These are phyloP conservation scores for Diadema setosum DNA, from an alignment of 35 echinoderm and acorn worm species.

Conservation along the genomic window DNA sequence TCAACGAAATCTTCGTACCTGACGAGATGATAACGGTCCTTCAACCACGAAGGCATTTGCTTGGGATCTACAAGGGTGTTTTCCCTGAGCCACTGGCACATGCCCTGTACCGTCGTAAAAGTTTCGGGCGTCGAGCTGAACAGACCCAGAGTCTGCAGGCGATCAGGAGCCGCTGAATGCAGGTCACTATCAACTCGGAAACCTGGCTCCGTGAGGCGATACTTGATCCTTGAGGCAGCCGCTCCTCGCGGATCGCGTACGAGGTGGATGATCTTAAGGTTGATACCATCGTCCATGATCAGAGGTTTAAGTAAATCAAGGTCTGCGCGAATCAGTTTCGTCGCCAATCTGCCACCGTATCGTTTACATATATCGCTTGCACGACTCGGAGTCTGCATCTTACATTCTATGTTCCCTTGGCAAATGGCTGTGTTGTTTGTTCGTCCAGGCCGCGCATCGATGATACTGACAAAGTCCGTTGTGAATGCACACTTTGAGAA, in stretches of 20 bases:
- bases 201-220: neutral
- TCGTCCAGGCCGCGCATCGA: neutral
- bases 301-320: slow-evolving; percentile 65
- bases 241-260: slow-evolving; percentile 83
- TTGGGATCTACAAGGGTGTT: slow-evolving; percentile 41
- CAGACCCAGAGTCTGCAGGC: slow-evolving; percentile 9
- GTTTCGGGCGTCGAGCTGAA: neutral
- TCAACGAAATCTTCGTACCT: slow-evolving; percentile 81
- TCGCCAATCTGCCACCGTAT: slow-evolving; percentile 16
- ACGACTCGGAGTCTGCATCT: neutral
- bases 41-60: slow-evolving; percentile 56
- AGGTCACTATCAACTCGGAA: neutral
- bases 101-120: slow-evolving; percentile 39
- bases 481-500: neutral
- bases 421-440: neutral
- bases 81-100: slow-evolving; percentile 78
- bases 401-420: neutral
- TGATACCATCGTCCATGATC: slow-evolving; percentile 26
- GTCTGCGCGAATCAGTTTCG: slow-evolving; percentile 76
- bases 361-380: slow-evolving; percentile 11
- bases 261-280: slow-evolving; percentile 91
- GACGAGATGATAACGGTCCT: slow-evolving; percentile 66
- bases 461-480: neutral
- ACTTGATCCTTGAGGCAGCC: slow-evolving; percentile 59
- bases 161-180: neutral